Percentiles rank a stretch among this genome's conserved stretches.
Conservation (phyloP, 1,140 invertebrate species). For the Nephila pilipes region DNA sequence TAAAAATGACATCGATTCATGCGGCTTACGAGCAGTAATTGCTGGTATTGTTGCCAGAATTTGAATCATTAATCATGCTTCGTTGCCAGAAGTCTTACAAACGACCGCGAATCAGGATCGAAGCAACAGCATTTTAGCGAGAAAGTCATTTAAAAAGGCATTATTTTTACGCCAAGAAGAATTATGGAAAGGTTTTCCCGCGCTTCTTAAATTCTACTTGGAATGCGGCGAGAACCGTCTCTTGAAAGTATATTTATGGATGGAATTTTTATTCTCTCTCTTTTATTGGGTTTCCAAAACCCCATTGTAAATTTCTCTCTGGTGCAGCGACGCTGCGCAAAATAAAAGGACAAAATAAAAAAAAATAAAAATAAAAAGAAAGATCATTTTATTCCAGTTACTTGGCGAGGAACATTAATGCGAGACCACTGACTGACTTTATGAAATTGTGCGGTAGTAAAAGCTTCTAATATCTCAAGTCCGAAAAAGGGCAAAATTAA, state of each 20-base stretch:
- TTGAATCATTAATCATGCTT: slow-evolving; percentile 21
- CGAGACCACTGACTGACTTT: slow-evolving; percentile 22
- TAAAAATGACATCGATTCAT: slow-evolving; percentile 17
- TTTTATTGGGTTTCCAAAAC: slow-evolving; percentile 32
- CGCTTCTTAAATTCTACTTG: slow-evolving; percentile 60
- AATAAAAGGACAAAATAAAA: background rate
- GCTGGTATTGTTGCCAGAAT: slow-evolving; percentile 29
- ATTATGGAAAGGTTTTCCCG: slow-evolving; percentile 2
- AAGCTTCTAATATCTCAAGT: background rate
- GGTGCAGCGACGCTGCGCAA: background rate
- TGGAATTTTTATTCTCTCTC: background rate
- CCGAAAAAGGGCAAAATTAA: background rate
- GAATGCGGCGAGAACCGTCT: slow-evolving; percentile 12
- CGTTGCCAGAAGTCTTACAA: background rate
- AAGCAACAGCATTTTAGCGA: slow-evolving; percentile 35
- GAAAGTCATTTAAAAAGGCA: slow-evolving; percentile 66
- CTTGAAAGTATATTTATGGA: slow-evolving; percentile 10
- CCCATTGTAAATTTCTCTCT: slow-evolving; percentile 31
- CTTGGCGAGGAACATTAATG: background rate
- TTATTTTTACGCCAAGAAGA: slow-evolving; percentile 53
- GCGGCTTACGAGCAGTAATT: slow-evolving; percentile 4
- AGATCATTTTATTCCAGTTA: background rate
- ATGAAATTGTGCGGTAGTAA: slow-evolving; percentile 27
- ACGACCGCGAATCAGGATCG: slow-evolving; percentile 3
- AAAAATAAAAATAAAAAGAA: background rate